phyloP scores from a whole-genome alignment of 2,113 vertebrate species.

The Anser brachyrhynchus region DNA sequence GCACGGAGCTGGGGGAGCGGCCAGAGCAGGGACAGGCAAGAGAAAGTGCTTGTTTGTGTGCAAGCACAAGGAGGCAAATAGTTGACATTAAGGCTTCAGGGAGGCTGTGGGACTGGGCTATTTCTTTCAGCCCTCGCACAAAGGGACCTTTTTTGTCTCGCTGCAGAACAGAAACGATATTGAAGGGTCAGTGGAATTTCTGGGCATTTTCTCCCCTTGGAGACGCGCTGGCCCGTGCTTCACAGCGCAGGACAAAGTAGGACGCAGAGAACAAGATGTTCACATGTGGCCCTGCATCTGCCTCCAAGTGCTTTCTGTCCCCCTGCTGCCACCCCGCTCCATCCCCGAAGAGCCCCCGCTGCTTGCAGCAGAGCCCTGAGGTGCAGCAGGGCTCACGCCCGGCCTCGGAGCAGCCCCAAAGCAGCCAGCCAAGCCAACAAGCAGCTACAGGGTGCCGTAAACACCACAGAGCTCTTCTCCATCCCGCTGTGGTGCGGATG shows the following conservation, averaged over 20 bases:
- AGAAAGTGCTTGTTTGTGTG: slow-evolving; percentile 56
- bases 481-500: not conserved
- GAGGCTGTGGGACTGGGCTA: slow-evolving; percentile 59
- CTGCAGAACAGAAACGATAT: slow-evolving; percentile 62
- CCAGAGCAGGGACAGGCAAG: not conserved
- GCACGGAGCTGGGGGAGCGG: not conserved
- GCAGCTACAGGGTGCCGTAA: too few species aligned
- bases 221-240: not conserved
- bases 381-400: not conserved
- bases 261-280: slow-evolving; percentile 15
- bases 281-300: not conserved
- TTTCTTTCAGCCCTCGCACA: slow-evolving; percentile 59
- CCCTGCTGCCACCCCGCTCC: not conserved
- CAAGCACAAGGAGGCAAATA: slow-evolving; percentile 70
- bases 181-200: slow-evolving; percentile 44
- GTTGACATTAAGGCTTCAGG: slow-evolving; percentile 73
- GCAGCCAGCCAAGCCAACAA: not conserved
- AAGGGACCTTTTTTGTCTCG: slow-evolving; percentile 57
- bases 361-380: not conserved
- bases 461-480: not conserved
- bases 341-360: rapidly evolving
- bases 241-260: not conserved
- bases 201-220: slow-evolving; percentile 41
- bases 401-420: not conserved
- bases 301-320: not conserved